Conservation (phyloP, 1,140 invertebrate genomes). For the Apis cerana region DNA sequence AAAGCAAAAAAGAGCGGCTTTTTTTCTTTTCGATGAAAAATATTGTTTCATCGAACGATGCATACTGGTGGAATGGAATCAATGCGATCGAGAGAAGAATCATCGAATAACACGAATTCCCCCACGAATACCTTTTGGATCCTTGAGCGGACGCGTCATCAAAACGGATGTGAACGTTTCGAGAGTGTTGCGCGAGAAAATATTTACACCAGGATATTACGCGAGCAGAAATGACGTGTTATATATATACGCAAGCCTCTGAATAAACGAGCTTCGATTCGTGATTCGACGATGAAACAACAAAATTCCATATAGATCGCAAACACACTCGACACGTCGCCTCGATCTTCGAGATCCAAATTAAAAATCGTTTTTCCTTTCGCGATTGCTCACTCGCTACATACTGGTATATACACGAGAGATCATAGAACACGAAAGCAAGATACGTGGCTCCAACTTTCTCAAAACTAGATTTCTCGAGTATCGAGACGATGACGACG, state of each 20-base stretch:
- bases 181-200: constrained; percentile 27
- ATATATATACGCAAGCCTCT: not conserved
- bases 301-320: not conserved
- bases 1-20: not conserved
- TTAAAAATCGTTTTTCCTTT: not conserved
- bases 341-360: not conserved
- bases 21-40: not conserved
- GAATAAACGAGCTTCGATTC: not conserved
- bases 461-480: constrained; percentile 13
- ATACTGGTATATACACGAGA: too few relatives aligned
- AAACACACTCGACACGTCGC: not conserved
- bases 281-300: not conserved
- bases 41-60: not conserved
- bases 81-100: not conserved
- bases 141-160: constrained; percentile 24
- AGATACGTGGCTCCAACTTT: not conserved
- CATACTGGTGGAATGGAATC: not conserved
- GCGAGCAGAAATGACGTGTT: constrained; percentile 17
- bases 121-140: not conserved
- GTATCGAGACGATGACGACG: too few relatives aligned
- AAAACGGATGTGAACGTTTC: constrained; percentile 51
- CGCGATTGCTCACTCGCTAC: not conserved
- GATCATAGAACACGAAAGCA: not conserved
- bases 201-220: constrained; percentile 41
- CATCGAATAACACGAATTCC: not conserved